Conservation (phyloP, 2,113 vertebrate genomes). For the Pseudopodoces humilis region DNA sequence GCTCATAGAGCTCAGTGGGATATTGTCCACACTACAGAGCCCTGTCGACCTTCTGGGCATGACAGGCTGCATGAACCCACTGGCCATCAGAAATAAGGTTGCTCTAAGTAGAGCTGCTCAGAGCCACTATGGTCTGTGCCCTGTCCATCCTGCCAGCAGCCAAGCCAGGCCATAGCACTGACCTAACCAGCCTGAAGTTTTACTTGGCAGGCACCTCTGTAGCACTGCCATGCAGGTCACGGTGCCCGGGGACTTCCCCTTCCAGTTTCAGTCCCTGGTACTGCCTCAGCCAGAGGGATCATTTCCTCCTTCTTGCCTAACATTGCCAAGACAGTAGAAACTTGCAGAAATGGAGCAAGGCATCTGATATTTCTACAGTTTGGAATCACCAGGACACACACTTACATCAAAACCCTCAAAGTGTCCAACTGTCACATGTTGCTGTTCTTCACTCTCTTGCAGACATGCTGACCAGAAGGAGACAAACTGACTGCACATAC, state of each 20-base stretch:
- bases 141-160: rapidly evolving
- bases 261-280: neutral
- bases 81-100: neutral
- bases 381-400: neutral
- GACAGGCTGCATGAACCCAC: neutral
- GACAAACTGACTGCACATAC: neutral
- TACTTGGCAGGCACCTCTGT: neutral
- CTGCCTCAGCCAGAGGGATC: neutral
- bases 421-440: rapidly evolving
- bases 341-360: neutral
- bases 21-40: neutral
- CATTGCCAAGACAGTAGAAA: neutral
- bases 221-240: rapidly evolving
- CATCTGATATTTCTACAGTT: neutral
- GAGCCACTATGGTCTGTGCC: neutral
- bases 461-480: neutral
- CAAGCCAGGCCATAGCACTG: neutral
- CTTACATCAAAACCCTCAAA: rapidly evolving
- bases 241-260: neutral
- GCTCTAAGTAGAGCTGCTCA: neutral
- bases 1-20: neutral
- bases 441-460: neutral
- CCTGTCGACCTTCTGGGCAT: rapidly evolving
- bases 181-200: neutral
- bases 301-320: neutral